Evolutionary conservation across 2,888 invertebrate genomes (phyloP), one percentile per base, ranked within the genome.

Genomic region (Apodemia zela): DNA sequence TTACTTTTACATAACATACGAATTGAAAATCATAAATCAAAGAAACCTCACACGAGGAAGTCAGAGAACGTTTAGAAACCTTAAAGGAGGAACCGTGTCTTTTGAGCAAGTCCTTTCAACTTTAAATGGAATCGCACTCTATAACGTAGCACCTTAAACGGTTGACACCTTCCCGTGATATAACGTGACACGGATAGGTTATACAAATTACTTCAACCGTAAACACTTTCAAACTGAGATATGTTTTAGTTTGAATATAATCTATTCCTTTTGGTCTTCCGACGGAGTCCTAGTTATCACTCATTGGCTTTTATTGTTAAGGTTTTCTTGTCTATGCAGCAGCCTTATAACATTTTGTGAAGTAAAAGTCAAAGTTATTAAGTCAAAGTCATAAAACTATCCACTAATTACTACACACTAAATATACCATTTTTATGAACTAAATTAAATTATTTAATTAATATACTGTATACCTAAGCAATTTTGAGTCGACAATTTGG

Each of bases 91-190:
- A 42, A n/a, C 21, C 54, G 21, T 54, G 54, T 54, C 21, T 25
- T 42, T 42, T 54, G 25, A 54, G 18, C 25, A 54, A 25, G 51
- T 25, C 51, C 15, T 54, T 54, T 54, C 51, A 54, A 25, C 51
- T 25, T 25, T 54, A 54, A 42, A 42, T 15, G 42, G 42, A 15
- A 25, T 51, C 18, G 4, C 51, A 54, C 25, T 15, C 3, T 25
- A 15, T 21, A 25, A 18, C 18, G 51, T 13, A 5, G 51, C 51
- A 21, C 25, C 51, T 1, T 49, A 25, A 25, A 54, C 7, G 6
- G 11, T 5, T 54, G 51, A 21, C 51, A 54, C 13, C 15, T 54
- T 15, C 51, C 15, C 51, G 6, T 54, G 25, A 21, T 13, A 15
- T 25, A 8, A 33, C 8, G 5, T 21, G 51, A 25, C 51, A 54